Conservation (phyloP, 2,113 vertebrate species). For the Trinectes maculatus region DNA sequence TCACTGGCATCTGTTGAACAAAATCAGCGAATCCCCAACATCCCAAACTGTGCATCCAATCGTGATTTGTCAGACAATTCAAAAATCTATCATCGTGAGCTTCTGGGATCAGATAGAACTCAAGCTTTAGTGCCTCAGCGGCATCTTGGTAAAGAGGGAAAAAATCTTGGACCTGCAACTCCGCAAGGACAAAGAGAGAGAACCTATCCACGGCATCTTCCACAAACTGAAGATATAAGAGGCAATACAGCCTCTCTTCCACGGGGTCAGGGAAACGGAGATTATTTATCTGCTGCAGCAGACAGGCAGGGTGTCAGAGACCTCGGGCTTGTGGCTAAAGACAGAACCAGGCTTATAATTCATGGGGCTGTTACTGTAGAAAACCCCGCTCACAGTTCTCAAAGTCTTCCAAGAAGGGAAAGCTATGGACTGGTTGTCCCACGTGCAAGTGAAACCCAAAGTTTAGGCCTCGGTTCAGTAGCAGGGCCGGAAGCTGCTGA, state of each 20-base stretch:
- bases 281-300: constrained; percentile 8
- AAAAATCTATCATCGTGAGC: constrained; percentile 8
- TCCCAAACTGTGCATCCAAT: constrained; percentile 28
- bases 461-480: constrained; percentile 22
- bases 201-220: constrained; percentile 18
- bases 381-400: not conserved
- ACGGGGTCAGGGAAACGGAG: constrained; percentile 6
- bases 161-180: constrained; percentile 13
- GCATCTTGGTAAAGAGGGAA: not conserved
- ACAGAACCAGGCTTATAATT: constrained; percentile 14
- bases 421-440: constrained; percentile 17
- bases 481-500: constrained; percentile 22
- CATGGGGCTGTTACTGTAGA: constrained; percentile 25
- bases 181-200: constrained; percentile 18
- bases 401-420: constrained; percentile 16
- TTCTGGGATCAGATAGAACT: constrained; percentile 28
- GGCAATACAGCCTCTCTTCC: not conserved
- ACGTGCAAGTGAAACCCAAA: constrained; percentile 10
- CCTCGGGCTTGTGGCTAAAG: constrained; percentile 5
- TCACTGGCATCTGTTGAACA: constrained; percentile 10
- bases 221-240: constrained; percentile 16
- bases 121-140: constrained; percentile 1
- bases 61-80: constrained; percentile 7
- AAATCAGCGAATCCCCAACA: constrained; percentile 13
- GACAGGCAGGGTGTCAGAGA: constrained; percentile 12